Evolutionary conservation across 2,888 invertebrate species (phyloP).

Genomic region (Tryphoninae sp.): DNA sequence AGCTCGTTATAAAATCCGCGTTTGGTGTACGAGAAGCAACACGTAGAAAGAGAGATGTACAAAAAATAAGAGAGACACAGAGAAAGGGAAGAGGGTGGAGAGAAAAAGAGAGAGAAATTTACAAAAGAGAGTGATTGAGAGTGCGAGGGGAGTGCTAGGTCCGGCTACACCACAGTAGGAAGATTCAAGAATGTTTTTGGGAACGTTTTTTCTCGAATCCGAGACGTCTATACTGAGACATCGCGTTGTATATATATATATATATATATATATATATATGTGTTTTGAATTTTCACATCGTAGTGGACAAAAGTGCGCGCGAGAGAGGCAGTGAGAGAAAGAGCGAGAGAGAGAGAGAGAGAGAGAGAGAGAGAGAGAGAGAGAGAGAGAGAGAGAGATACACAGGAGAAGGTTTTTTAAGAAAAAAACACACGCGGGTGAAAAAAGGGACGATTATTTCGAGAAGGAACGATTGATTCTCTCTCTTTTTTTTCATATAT

Average conservation of each 20-base stretch:
- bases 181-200: conserved; percentile 63
- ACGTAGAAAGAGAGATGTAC: conserved; percentile 41
- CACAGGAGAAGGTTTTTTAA: conserved; percentile 54
- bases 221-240: background rate
- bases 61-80: conserved; percentile 48
- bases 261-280: background rate
- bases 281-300: conserved; percentile 20
- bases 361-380: conserved; percentile 50
- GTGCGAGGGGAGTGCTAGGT: conserved; percentile 78
- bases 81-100: conserved; percentile 49
- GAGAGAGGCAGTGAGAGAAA: conserved; percentile 50
- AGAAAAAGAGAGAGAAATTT: conserved; percentile 81
- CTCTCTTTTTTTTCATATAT: conserved; percentile 39
- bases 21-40: conserved; percentile 57
- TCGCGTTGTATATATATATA: background rate
- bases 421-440: conserved; percentile 57
- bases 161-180: conserved; percentile 80
- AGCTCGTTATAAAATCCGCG: conserved; percentile 37
- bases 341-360: conserved; percentile 50
- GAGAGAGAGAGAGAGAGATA: conserved; percentile 54
- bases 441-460: conserved; percentile 26
- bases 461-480: conserved; percentile 38
- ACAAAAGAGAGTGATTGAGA: conserved; percentile 73
- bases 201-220: conserved; percentile 17
- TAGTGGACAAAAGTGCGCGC: conserved; percentile 13